Conservation (phyloP, 2,888 invertebrate species). For the Drosophila borealis region DNA sequence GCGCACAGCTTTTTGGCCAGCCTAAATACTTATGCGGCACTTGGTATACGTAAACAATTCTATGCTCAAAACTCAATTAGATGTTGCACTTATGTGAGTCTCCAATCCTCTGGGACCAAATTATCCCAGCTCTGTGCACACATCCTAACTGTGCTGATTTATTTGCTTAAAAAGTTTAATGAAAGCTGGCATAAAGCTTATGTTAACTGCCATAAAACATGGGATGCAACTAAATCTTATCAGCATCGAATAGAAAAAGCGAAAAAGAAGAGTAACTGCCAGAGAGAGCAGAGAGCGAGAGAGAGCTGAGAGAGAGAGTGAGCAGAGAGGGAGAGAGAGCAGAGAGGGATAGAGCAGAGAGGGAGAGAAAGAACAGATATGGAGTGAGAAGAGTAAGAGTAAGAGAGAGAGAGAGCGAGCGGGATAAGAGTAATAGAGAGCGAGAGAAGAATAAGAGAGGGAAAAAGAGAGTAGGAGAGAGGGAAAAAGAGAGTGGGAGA, state of each 20-base stretch:
- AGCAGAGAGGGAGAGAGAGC: background rate
- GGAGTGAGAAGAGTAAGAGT: background rate
- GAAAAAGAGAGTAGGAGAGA: background rate
- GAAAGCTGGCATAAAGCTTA: background rate
- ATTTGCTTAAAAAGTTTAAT: background rate
- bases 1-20: conserved; percentile 19
- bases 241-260: too few relatives aligned
- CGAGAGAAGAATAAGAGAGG: background rate
- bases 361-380: background rate
- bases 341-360: background rate
- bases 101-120: conserved; percentile 1
- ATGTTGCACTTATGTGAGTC: conserved; percentile 10
- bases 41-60: conserved; percentile 15
- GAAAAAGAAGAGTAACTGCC: too few relatives aligned
- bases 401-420: background rate
- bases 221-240: background rate
- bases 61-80: conserved; percentile 55
- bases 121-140: conserved; percentile 1
- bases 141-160: background rate
- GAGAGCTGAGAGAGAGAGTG: background rate
- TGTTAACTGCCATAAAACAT: background rate
- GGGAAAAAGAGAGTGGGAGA: background rate
- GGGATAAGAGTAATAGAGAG: background rate
- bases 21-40: conserved; percentile 24
- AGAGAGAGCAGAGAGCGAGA: background rate